Percentiles rank a stretch among this genome's conserved stretches.
Evolutionary conservation across 2,797 vertebrate genomes (phyloP).

Genomic region (Pantherophis alleghaniensis): DNA sequence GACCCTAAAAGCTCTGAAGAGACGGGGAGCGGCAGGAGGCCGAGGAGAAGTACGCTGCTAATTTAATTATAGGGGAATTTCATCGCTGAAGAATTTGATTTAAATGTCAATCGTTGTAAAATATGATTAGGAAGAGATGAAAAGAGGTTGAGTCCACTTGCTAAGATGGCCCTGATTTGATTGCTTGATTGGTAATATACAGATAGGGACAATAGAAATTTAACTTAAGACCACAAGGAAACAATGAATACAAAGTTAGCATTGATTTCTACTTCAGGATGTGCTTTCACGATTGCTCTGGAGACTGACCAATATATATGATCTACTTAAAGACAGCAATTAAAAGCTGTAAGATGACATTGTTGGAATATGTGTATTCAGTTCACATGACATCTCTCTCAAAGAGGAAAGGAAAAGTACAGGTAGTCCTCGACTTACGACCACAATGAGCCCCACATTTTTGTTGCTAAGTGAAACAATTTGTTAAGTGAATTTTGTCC

Average conservation of each 20-base stretch:
- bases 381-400: neutral
- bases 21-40: neutral
- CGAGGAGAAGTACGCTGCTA: neutral
- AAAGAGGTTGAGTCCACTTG: neutral
- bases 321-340: neutral
- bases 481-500: too few species aligned
- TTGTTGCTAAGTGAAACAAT: neutral
- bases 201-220: neutral
- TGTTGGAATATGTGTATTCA: neutral
- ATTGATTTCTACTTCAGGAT: neutral
- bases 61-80: neutral
- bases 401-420: neutral
- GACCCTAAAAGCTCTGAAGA: neutral
- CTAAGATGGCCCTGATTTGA: neutral
- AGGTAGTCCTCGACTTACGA: neutral
- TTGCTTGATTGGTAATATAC: neutral
- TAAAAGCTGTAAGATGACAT: neutral
- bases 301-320: neutral
- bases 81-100: neutral
- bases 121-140: neutral
- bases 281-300: neutral
- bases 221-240: neutral
- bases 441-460: neutral
- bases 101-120: neutral
- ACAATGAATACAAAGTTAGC: neutral